phyloP scores from a whole-genome alignment of 2,113 vertebrate species.

The Oreochromis tanganicae region DNA sequence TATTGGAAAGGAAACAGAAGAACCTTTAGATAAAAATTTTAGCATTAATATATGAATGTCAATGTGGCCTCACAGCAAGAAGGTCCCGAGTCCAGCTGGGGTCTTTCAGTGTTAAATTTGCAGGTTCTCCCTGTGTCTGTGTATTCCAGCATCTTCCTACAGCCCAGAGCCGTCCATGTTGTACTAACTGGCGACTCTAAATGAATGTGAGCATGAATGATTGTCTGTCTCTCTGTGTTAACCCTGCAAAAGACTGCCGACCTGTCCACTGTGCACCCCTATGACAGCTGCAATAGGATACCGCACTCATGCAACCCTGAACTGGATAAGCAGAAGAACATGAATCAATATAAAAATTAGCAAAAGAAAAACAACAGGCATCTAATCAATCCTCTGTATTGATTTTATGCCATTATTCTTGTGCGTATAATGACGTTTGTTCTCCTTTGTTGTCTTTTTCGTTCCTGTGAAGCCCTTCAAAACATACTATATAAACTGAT shows the following conservation, averaged over 20 bases:
- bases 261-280: neutral
- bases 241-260: neutral
- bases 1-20: neutral
- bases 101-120: neutral
- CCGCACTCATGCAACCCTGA: neutral
- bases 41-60: neutral
- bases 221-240: neutral
- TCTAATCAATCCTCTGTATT: neutral
- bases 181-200: neutral
- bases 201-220: neutral
- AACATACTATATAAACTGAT: neutral
- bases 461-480: neutral
- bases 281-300: neutral
- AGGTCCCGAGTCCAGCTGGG: neutral
- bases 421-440: neutral
- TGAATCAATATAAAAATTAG: neutral
- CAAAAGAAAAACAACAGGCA: neutral
- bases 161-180: neutral
- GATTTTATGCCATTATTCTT: neutral
- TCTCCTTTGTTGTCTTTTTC: neutral
- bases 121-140: neutral
- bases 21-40: neutral
- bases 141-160: neutral
- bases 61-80: neutral
- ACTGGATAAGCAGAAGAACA: neutral